A percentile compares a stretch with the other conserved stretches of the same genome.
Conservation (phyloP, 2,888 invertebrate genomes). For the Norana najaformis region DNA sequence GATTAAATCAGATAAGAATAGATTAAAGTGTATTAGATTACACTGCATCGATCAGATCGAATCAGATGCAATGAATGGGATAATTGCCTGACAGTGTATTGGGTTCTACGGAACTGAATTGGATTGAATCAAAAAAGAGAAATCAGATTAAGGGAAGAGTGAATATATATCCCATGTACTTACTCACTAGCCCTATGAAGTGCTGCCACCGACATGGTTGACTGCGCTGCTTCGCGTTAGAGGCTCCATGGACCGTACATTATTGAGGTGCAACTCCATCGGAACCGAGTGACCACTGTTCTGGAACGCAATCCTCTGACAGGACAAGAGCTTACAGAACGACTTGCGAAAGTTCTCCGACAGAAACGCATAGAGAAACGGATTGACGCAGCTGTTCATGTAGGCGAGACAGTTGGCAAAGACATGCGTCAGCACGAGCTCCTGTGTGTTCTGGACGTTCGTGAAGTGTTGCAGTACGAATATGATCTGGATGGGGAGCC, state of each 20-base stretch:
- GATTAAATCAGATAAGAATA: background rate
- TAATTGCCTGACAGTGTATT: background rate
- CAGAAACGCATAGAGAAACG: slow-evolving; percentile 88
- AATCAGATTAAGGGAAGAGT: background rate
- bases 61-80: background rate
- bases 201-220: background rate
- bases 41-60: background rate
- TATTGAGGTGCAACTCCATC: background rate
- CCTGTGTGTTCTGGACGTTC: slow-evolving; percentile 67
- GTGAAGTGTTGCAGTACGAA: slow-evolving; percentile 77
- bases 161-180: background rate
- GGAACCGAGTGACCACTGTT: background rate
- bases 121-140: background rate
- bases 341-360: slow-evolving; percentile 92
- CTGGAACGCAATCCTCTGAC: background rate
- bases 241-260: background rate
- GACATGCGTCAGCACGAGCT: slow-evolving; percentile 61
- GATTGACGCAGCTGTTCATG: slow-evolving; percentile 92
- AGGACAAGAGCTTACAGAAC: slow-evolving; percentile 66
- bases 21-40: background rate
- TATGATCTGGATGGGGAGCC: slow-evolving; percentile 86
- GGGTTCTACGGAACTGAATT: background rate
- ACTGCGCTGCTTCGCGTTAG: slow-evolving; percentile 15
- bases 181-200: background rate
- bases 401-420: slow-evolving; percentile 71